Conservation (phyloP, 2,797 vertebrate genomes). For the Kryptopterus vitreolus region DNA sequence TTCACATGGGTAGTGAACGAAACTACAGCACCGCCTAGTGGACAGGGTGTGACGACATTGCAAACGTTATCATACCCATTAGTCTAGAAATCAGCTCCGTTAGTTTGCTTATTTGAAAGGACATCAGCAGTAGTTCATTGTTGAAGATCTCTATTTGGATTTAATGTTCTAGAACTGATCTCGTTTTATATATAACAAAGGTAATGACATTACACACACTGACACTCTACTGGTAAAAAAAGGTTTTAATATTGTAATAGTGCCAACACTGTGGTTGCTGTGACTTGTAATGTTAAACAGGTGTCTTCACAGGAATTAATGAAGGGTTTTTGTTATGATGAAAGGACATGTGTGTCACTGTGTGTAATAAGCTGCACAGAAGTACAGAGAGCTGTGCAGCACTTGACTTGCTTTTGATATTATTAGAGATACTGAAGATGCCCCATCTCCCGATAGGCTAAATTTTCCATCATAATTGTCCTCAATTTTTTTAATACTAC, state of each 20-base stretch:
- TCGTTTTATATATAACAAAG: neutral
- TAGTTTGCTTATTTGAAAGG: too few species aligned
- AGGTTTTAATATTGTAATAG: neutral
- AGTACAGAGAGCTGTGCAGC: constrained; percentile 42
- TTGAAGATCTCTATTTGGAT: too few species aligned
- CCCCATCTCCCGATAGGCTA: constrained; percentile 30
- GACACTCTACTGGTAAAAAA: neutral
- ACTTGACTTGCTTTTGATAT: constrained; percentile 20
- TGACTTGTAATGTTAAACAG: constrained; percentile 25
- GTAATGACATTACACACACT: neutral
- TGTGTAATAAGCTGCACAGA: constrained; percentile 50
- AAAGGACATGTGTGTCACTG: constrained; percentile 30
- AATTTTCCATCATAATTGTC: constrained; percentile 18
- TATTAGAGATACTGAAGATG: constrained; percentile 30
- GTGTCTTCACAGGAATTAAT: neutral
- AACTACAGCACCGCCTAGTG: too few species aligned
- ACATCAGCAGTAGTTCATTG: too few species aligned
- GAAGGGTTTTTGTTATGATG: constrained; percentile 35
- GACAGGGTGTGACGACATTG: too few species aligned
- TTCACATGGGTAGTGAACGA: too few species aligned
- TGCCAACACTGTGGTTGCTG: neutral
- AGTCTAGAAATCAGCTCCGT: too few species aligned
- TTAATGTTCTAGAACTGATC: neutral
- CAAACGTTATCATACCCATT: too few species aligned
- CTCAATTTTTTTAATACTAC: neutral